phyloP scores from a whole-genome alignment of 2,797 vertebrate genomes.

The Protosalanx chinensis region DNA sequence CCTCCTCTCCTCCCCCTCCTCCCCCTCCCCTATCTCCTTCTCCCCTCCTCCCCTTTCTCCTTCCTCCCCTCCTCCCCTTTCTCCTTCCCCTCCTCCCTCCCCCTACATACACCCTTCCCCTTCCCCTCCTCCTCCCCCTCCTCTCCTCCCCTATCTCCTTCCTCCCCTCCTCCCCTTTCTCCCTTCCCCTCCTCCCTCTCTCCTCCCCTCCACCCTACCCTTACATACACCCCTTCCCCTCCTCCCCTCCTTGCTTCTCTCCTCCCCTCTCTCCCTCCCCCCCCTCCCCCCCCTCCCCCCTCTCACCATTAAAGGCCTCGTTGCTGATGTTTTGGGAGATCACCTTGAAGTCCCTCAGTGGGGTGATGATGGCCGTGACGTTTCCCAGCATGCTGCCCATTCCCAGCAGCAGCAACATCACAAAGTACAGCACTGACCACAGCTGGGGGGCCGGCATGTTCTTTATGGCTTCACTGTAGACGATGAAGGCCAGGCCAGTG shows the following conservation, averaged over 20 bases:
- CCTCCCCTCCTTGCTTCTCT: not conserved
- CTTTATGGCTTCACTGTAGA: constrained; percentile 91
- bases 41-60: no score
- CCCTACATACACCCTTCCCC: no score
- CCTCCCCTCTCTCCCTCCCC: not conserved
- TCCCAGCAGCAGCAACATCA: constrained; percentile 88
- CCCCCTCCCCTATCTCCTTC: no score
- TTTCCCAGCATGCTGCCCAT: constrained; percentile 96
- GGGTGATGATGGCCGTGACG: constrained; percentile 84
- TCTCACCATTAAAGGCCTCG: constrained; percentile 82
- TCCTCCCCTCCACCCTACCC: not conserved
- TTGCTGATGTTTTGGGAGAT: constrained; percentile 68
- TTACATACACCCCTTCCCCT: no score
- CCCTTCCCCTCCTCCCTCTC: no score
- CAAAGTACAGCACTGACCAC: constrained; percentile 90
- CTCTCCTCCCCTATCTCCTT: no score
- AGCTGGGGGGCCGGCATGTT: constrained; percentile 90
- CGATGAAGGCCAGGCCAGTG: constrained; percentile 87
- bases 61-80: no score
- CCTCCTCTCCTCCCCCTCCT: no score
- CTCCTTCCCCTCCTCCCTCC: no score
- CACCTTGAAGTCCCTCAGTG: constrained; percentile 78
- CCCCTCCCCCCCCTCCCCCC: no score
- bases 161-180: no score
- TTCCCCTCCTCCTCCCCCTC: no score